Conservation (phyloP, 2,888 invertebrate species). For the Euplagia quadripunctaria region DNA sequence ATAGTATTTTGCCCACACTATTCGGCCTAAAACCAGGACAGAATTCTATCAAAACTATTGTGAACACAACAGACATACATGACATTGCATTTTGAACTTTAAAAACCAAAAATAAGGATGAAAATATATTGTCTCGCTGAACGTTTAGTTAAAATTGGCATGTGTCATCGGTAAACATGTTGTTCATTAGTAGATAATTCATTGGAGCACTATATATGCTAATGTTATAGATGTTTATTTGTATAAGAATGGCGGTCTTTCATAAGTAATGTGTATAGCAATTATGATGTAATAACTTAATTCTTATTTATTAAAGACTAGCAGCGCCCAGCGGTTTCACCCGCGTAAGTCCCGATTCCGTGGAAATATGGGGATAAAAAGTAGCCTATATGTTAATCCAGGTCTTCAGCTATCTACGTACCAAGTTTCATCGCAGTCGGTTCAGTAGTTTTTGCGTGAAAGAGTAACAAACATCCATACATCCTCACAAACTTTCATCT, state of each 20-base stretch:
- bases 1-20: background rate
- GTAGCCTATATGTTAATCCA: no score
- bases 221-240: constrained; percentile 61
- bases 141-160: constrained; percentile 51
- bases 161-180: constrained; percentile 53
- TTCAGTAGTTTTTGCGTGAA: no score
- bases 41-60: background rate
- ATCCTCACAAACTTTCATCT: no score
- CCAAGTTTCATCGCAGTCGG: no score
- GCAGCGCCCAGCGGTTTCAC: no score
- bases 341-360: no score
- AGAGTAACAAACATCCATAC: no score
- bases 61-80: background rate
- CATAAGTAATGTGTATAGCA: constrained; percentile 34
- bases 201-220: constrained; percentile 67
- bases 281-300: background rate
- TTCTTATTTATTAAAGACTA: no score
- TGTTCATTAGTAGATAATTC: constrained; percentile 62
- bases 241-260: constrained; percentile 29
- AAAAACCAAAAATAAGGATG: constrained; percentile 8
- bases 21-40: background rate
- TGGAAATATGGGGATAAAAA: no score
- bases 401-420: no score
- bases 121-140: constrained; percentile 11
- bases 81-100: constrained; percentile 19